phyloP scores from a whole-genome alignment of 1,140 invertebrate genomes.

The Mamestra configurata region DNA sequence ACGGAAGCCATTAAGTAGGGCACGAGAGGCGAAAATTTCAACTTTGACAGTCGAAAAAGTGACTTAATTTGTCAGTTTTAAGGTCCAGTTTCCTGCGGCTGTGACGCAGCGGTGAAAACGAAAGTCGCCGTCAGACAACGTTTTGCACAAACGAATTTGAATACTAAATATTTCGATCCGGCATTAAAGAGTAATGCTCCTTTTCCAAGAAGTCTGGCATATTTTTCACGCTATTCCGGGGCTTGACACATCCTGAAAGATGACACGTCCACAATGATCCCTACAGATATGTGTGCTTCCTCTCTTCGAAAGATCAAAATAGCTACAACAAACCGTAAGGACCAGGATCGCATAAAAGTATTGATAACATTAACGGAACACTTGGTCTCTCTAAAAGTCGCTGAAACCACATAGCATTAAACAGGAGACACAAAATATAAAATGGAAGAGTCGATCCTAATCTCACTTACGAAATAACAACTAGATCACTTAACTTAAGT shows the following conservation, averaged over 20 bases:
- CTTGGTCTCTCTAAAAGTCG: too few species aligned
- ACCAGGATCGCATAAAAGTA: too few species aligned
- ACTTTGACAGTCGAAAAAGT: conserved; percentile 54
- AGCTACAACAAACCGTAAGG: too few species aligned
- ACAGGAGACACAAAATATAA: too few species aligned
- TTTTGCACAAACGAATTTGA: conserved; percentile 84
- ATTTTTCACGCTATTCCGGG: neutral
- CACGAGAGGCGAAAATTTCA: conserved; percentile 80
- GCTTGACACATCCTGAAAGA: conserved; percentile 12
- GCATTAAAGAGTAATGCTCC: conserved; percentile 54
- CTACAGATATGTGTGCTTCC: neutral
- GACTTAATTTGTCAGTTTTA: conserved; percentile 52
- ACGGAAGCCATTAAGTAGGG: conserved; percentile 81
- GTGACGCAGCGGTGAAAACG: conserved; percentile 73
- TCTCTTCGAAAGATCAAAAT: neutral
- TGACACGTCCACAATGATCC: neutral
- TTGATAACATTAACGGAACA: too few species aligned
- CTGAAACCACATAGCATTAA: too few species aligned
- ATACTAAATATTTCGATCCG: conserved; percentile 78
- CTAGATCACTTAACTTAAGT: conserved; percentile 4
- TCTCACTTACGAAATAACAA: neutral
- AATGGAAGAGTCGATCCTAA: neutral
- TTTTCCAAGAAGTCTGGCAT: conserved; percentile 41
- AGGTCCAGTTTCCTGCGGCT: conserved; percentile 52
- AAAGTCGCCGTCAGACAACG: conserved; percentile 77